phyloP scores from a whole-genome alignment of 2,113 vertebrate genomes.

The Macroglossus sobrinus region DNA sequence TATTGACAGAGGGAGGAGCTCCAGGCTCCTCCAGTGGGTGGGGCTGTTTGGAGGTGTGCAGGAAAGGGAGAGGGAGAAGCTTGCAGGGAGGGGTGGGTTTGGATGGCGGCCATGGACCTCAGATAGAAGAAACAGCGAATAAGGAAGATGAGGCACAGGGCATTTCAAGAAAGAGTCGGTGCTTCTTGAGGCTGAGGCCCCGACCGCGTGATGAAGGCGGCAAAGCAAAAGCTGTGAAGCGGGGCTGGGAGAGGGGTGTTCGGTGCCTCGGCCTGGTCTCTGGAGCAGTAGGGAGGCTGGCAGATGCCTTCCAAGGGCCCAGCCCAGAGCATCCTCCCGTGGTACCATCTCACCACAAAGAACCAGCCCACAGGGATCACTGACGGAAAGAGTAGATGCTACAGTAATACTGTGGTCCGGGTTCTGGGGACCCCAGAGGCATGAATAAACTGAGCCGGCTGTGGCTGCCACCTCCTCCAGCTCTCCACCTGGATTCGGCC shows the following conservation, averaged over 20 bases:
- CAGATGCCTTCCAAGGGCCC: not conserved
- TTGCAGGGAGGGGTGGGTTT: accelerated
- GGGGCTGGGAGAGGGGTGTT: not conserved
- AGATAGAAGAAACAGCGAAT: not conserved
- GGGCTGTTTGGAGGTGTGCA: not conserved
- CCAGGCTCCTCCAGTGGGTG: accelerated
- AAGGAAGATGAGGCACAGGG: accelerated
- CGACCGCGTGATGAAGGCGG: not conserved
- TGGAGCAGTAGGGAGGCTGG: not conserved
- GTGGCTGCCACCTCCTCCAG: not conserved
- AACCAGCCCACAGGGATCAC: not conserved
- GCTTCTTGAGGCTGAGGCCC: accelerated
- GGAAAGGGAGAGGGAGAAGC: not conserved
- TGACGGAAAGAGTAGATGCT: not conserved
- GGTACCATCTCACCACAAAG: accelerated
- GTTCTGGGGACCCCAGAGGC: not conserved
- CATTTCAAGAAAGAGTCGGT: accelerated
- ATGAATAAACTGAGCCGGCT: not conserved
- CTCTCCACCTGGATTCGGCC: not conserved
- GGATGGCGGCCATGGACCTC: not conserved
- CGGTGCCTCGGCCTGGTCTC: not conserved
- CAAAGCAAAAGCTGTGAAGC: not conserved
- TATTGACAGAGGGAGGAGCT: not conserved
- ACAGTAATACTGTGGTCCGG: accelerated
- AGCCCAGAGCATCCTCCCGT: not conserved